Percentiles rank a stretch among this genome's conserved stretches.
phyloP scores from a whole-genome alignment of 2,797 vertebrate genomes.

The Notoglanidium macrostoma region DNA sequence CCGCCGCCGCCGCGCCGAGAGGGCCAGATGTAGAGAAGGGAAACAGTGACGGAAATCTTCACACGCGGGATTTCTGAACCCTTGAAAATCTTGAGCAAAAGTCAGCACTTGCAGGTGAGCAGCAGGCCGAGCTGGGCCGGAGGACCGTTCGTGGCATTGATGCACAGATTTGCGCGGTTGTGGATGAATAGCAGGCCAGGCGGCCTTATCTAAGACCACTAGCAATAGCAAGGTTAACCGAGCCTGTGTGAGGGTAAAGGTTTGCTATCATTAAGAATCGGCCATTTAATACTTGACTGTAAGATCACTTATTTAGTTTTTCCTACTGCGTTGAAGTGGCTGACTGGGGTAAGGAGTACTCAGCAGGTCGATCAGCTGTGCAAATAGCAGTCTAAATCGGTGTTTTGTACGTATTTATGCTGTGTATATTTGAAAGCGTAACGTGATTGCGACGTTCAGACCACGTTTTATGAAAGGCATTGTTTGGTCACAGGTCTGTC shows the following conservation, averaged over 20 bases:
- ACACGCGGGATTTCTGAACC: constrained; percentile 56
- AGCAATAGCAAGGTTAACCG: not conserved
- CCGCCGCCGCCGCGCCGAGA: constrained; percentile 51
- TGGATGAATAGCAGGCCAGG: not conserved
- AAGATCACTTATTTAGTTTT: not conserved
- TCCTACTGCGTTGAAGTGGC: not conserved
- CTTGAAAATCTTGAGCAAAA: constrained; percentile 64
- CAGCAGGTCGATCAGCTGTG: not conserved
- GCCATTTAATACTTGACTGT: not conserved
- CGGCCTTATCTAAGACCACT: too few relatives aligned
- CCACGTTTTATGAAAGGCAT: not conserved
- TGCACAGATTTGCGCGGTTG: not conserved
- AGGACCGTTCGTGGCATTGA: not conserved
- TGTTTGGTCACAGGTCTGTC: not conserved
- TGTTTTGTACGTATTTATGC: not conserved
- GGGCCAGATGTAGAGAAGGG: constrained; percentile 62
- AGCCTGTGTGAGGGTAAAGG: not conserved
- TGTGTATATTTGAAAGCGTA: not conserved
- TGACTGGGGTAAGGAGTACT: not conserved
- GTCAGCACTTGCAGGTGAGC: constrained; percentile 61
- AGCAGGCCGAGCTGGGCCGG: not conserved
- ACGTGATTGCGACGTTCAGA: not conserved
- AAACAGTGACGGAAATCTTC: constrained; percentile 26
- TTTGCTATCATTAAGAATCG: not conserved
- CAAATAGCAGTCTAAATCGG: not conserved